Evolutionary conservation across 1,140 invertebrate species (phyloP), one percentile per base, ranked within the genome.

Genomic region (Delia radicum): DNA sequence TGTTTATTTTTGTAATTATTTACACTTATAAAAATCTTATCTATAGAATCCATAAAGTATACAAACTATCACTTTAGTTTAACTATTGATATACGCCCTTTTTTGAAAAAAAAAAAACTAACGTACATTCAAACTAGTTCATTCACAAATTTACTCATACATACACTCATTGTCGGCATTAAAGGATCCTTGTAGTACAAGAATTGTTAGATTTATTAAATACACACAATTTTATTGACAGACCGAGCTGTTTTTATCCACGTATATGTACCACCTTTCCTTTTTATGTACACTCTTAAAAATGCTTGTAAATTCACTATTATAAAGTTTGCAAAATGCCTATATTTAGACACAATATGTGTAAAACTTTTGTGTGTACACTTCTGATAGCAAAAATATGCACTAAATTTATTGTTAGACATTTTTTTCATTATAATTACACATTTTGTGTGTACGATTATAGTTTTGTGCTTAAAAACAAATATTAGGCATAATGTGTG

Each of bases 1-100:
- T 69, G 65, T 69, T 69, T 69, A 33, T 69, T 69, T 69, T 26
- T 69, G 65, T 69, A 69, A 69, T 69, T 69, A 69, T 69, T 69
- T 31, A 33, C 65, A 69, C 65, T 69, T 69, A 69, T 69, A 69
- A 69, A 69, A 69, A 69, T 69, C 65, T 33, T 69, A 69, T 69
- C 65, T 18, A 69, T 69, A 69, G 65, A 69, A 69, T 33, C 65
- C 65, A 69, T 69, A 69, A 69, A 69, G 48, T 69, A 69, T 37
- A 69, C 65, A 69, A 69, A 69, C 65, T 69, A 69, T 69, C 65
- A 69, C 29, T 69, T 69, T 69, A 33, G 18, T 69, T 33, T 37
- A 69, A 69, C 29, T 65, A 33, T 69, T 33, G 29, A 69, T 55
- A 55, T n/a, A 55, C 48, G 48, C 48, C 48, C 48, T 18, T 55